Evolutionary conservation across 30 jellyfish, hydroid and myxozoan genomes (phyloP).

Genomic region (Pseudorhiza aurosa): DNA sequence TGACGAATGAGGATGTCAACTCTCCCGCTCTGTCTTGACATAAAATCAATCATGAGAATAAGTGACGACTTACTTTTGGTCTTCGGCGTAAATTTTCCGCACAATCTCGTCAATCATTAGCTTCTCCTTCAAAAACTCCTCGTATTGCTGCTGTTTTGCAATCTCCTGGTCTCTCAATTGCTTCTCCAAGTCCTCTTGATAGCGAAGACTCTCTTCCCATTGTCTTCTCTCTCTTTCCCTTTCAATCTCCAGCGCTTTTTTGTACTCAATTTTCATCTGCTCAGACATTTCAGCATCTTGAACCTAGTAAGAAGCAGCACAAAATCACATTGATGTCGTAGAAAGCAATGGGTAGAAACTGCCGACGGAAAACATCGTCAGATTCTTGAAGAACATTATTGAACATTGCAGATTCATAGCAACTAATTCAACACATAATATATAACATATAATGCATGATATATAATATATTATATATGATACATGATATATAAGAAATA

Average conservation of each 20-base stretch:
- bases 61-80: constrained; percentile 70
- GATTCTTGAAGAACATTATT: no score
- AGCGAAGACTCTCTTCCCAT: constrained; percentile 89
- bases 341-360: no score
- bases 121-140: constrained; percentile 92
- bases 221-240: constrained; percentile 60
- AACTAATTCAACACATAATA: no score
- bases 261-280: constrained; percentile 65
- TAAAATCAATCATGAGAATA: no score
- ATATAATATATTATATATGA: no score
- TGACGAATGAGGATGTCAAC: no score
- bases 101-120: constrained; percentile 96
- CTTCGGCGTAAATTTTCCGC: constrained; percentile 91
- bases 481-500: no score
- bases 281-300: constrained; percentile 76
- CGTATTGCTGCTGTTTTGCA: constrained; percentile 85
- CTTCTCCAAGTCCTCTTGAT: constrained; percentile 86
- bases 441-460: no score
- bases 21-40: no score
- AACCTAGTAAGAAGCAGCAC: constrained; percentile 29
- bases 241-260: constrained; percentile 80
- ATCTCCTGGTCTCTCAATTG: constrained; percentile 88
- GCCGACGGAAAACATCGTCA: no score
- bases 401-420: no score
- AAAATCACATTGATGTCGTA: no score